Evolutionary conservation across 2,113 vertebrate genomes (phyloP), one percentile per base, ranked within the genome.

Genomic region (Cryptomyrus ogoouensis): DNA sequence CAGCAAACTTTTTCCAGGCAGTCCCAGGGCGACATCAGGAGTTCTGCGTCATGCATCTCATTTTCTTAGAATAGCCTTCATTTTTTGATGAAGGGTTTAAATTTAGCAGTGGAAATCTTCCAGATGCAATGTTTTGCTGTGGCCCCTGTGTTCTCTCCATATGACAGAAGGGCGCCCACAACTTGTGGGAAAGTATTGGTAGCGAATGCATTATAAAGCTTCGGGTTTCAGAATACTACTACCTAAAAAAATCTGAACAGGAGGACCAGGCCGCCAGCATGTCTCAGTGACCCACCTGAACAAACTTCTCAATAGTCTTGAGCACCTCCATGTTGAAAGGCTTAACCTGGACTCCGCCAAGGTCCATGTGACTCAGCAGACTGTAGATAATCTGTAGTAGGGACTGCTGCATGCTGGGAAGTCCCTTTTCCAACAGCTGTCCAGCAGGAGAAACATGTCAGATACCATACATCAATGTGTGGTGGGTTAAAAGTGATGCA

Each of bases 301-400:
- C 96, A 0, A 99, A 99, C 96, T 99, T 99, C 95, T 99, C 98
- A 90, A 99, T 98, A 88, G 95, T 99, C 94, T 99, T 99, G 85
- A 98, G 96, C 90, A 99, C 98, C 93, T 99, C 98, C 91, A 96
- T 90, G 0, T 99, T 99, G 91, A 99, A 99, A 90, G 97, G 97
- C 94, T 98, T 99, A 89, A 98, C 97, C 62, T 98, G 98, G 92
- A 99, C 96, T 2, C 95, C 94, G 0, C 97, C 97, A 88, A 99
- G 94, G 92, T 99, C 98, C 97, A 99, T 97, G 90, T 99, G 98
- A 93, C 98, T 99, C 53, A 99, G 96, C 91, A 99, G 96, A 90
- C 98, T 98, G 94, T 99, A 97, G 92, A 99, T 99, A 89, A 98
- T 98, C 92, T 99, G 98, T n/a, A 99, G 96, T 85, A 99, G 96